Evolutionary conservation across 2,797 vertebrate species (phyloP).

Genomic region (Acanthornis magna): DNA sequence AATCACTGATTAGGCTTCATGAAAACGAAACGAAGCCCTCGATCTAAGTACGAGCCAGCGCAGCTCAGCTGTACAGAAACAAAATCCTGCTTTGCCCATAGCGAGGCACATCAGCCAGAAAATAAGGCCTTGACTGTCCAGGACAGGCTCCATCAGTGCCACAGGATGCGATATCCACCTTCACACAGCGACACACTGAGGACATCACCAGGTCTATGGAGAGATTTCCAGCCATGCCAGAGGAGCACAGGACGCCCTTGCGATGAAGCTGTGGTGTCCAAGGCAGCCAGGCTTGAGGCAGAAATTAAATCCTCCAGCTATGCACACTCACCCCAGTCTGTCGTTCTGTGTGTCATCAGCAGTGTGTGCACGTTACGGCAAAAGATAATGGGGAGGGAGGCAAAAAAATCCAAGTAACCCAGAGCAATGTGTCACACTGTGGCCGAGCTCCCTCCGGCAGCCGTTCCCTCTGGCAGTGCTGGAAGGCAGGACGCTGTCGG

Average conservation of each 20-base stretch:
- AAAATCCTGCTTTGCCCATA: conserved; percentile 19
- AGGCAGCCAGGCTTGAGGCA: neutral
- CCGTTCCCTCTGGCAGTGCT: neutral
- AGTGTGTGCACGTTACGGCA: rapidly evolving
- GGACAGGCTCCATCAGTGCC: neutral
- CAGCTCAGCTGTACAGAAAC: conserved; percentile 18
- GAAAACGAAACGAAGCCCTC: neutral
- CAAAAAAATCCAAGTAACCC: neutral
- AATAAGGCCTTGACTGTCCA: neutral
- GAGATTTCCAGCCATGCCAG: neutral
- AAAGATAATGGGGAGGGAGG: neutral
- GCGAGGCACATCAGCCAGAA: neutral
- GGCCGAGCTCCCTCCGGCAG: neutral
- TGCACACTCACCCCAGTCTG: neutral
- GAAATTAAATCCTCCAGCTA: neutral
- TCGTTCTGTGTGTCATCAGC: neutral
- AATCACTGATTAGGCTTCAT: neutral
- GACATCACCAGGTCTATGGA: neutral
- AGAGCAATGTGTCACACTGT: neutral
- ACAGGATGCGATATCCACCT: neutral
- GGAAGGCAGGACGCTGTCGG: neutral
- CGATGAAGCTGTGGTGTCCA: neutral
- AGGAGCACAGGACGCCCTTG: neutral
- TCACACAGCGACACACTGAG: neutral
- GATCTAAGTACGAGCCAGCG: neutral